These are phyloP conservation scores for Serranus cabrilla DNA, from an alignment of 2,797 vertebrate species.

Conservation along the genomic window DNA sequence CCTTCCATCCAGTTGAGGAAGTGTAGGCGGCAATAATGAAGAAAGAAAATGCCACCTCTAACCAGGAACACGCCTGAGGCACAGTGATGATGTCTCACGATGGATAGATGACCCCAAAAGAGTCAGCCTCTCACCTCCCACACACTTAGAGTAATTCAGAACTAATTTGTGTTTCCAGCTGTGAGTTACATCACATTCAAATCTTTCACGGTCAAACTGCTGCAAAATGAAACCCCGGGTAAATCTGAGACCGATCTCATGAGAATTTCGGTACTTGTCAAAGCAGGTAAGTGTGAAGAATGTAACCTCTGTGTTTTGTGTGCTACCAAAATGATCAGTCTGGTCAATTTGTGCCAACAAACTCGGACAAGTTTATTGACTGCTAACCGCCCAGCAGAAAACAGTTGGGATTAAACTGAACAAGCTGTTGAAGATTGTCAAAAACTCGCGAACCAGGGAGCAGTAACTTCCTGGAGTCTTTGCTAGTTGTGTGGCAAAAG, in stretches of 20 bases:
- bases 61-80: conserved; percentile 71
- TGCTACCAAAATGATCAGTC: not conserved
- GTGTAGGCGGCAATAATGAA: conserved; percentile 74
- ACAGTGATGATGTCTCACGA: conserved; percentile 32
- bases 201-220: conserved; percentile 17
- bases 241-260: not conserved
- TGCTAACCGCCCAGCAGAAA: not conserved
- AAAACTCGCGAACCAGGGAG: not conserved
- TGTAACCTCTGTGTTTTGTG: not conserved
- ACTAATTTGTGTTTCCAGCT: not conserved
- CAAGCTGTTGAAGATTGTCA: not conserved
- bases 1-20: conserved; percentile 65
- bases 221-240: conserved; percentile 13
- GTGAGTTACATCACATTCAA: not conserved
- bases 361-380: not conserved
- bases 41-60: conserved; percentile 78
- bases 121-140: conserved; percentile 50
- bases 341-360: not conserved
- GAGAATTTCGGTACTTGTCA: not conserved
- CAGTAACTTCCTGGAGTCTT: not conserved
- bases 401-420: not conserved
- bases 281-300: not conserved
- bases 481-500: not conserved
- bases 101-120: conserved; percentile 57
- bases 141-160: conserved; percentile 36